Conservation (phyloP, 2,888 invertebrate genomes). For the Calephelis perditalis region DNA sequence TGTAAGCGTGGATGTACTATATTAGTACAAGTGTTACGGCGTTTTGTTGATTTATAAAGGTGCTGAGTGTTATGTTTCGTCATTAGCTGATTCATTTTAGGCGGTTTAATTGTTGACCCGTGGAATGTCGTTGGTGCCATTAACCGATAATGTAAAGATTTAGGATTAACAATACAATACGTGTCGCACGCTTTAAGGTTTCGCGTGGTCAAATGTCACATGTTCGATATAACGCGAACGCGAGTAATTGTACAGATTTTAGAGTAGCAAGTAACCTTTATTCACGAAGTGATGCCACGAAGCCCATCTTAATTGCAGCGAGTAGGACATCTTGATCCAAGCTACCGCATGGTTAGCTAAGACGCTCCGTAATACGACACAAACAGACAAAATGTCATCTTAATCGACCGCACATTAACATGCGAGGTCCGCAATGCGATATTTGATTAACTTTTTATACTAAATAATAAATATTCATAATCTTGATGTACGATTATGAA, state of each 20-base stretch:
- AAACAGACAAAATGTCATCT: too few species aligned
- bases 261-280: constrained; percentile 19
- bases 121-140: constrained; percentile 76
- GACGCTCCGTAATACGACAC: not conserved
- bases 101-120: constrained; percentile 72
- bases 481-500: too few species aligned
- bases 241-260: constrained; percentile 9
- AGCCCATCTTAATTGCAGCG: not conserved
- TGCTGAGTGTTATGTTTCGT: constrained; percentile 74
- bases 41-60: constrained; percentile 66
- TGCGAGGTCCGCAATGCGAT: too few species aligned
- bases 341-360: too few species aligned
- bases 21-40: constrained; percentile 47
- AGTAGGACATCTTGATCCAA: too few species aligned
- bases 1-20: constrained; percentile 35
- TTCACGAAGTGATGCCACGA: constrained; percentile 26
- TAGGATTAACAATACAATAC: constrained; percentile 39
- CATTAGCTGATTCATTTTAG: constrained; percentile 60
- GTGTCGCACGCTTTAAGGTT: constrained; percentile 18
- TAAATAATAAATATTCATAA: too few species aligned
- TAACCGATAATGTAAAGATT: constrained; percentile 63
- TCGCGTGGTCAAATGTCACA: constrained; percentile 14
- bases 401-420: too few species aligned
- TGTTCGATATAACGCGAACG: constrained; percentile 14
- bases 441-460: too few species aligned